Evolutionary conservation across 2,797 vertebrate genomes (phyloP).

Genomic region (Cryptoprocta ferox): DNA sequence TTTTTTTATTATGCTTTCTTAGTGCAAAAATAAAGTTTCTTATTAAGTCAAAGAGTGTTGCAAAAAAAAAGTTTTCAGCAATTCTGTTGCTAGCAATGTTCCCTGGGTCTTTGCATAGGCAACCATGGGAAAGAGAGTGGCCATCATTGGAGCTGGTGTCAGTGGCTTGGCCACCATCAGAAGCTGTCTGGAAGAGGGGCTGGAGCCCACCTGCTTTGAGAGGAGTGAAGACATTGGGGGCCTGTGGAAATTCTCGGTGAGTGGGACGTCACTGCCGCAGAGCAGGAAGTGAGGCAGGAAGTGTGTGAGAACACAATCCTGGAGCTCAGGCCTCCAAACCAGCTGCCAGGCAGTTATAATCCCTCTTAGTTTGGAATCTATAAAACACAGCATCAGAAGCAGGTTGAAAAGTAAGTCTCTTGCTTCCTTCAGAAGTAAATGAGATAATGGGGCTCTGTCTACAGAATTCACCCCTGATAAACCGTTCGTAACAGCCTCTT

Average conservation of each 20-base stretch:
- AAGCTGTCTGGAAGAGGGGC: constrained; percentile 86
- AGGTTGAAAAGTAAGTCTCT: neutral
- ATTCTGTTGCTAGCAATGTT: neutral
- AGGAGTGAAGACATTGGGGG: constrained; percentile 79
- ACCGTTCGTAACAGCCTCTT: neutral
- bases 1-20: neutral
- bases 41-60: neutral
- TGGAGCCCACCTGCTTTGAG: constrained; percentile 84
- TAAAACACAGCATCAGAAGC: neutral
- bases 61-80: neutral
- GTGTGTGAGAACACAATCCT: fast-evolving
- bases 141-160: constrained; percentile 83
- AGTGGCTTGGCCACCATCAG: constrained; percentile 85
- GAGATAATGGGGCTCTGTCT: neutral
- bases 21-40: neutral
- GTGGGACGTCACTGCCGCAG: neutral
- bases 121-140: constrained; percentile 78
- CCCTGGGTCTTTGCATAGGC: neutral
- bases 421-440: neutral
- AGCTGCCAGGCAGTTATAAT: fast-evolving
- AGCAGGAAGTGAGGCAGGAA: too few relatives aligned
- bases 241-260: constrained; percentile 83
- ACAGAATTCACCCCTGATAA: neutral
- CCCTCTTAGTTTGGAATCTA: neutral
- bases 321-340: neutral